Evolutionary conservation across 2,797 vertebrate genomes (phyloP).

Genomic region (Etheostoma nigrum): DNA sequence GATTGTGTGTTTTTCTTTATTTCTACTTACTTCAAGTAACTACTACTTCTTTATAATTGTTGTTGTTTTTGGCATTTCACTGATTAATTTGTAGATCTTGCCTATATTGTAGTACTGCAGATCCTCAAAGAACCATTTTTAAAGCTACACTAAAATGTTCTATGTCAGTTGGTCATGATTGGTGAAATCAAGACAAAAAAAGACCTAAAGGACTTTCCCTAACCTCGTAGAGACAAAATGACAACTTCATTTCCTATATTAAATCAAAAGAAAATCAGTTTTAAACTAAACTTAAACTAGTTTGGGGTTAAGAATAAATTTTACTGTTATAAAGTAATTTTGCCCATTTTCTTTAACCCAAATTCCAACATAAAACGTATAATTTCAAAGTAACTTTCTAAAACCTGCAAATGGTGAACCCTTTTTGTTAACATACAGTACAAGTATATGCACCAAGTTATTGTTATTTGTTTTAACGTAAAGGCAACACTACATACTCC

Average conservation of each 20-base stretch:
- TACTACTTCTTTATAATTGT: not conserved
- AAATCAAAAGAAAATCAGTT: not conserved
- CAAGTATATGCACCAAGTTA: not conserved
- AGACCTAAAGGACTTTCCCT: not conserved
- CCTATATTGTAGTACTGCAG: not conserved
- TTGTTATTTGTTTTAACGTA: not conserved
- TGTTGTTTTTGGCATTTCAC: not conserved
- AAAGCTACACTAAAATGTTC: not conserved
- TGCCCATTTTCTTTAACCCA: not conserved
- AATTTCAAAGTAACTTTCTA: not conserved
- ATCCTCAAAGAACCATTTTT: not conserved
- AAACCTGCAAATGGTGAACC: not conserved
- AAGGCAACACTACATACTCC: not conserved
- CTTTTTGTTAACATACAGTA: not conserved
- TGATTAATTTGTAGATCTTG: not conserved
- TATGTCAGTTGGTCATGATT: not conserved
- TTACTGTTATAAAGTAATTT: not conserved
- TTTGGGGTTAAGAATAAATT: not conserved
- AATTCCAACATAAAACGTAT: slow-evolving; percentile 5
- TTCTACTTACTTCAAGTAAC: slow-evolving; percentile 8
- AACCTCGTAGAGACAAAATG: not conserved
- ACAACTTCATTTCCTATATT: not conserved
- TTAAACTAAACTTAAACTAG: not conserved
- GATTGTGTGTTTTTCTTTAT: slow-evolving; percentile 25
- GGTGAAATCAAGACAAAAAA: not conserved